Base-by-base conservation (phyloP, 35 echinoderm and acorn worm species). In the Holothuria glaberrima region DNA sequence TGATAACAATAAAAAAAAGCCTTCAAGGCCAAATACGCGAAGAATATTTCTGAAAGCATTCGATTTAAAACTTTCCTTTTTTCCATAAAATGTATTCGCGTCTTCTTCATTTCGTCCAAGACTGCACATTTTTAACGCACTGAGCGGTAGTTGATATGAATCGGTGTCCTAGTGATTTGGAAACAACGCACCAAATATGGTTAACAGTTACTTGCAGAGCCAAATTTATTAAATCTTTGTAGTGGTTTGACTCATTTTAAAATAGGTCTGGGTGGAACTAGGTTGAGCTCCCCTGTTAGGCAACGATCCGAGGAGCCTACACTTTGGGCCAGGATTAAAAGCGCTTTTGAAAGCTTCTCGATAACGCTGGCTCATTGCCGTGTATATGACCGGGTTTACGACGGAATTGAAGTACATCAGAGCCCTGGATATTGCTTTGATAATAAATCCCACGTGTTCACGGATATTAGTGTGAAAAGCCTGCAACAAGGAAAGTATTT, bases 331-430 rank as follows among this genome's bases (percentile, higher is more conserved):
- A 21, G 41, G 87, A 35, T 33, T 59, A 44, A 94, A 94, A 45
- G 92, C 92, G 48, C 72, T 79, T 59, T 85, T 93, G 45, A 96
- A 96, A 9, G 94, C 94, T 24, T 93, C 82, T 18, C 91, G 70
- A 58, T 96, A 96, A 19, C 91, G 66, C n/a, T 90, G 71, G 30
- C 94, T 90, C 88, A 93, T 96, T 35, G 64, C 80, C 4, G 83
- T 92, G 87, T 96, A 96, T 21, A 96, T 93, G 27, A 96, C 90
- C 0, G 94, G 94, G 82, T 96, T 93, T 5, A 95, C 82, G n/a
- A 91, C 76, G n/a, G 94, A 91, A 58, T 92, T 95, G 22, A 90
- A 79, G 63, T 95, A 95, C 38, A 90, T 71, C 74, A 95, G 36
- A 1, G 48, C 60, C 44, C 94, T 41, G 6, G 77, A 48, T 48